Evolutionary conservation across 1,140 invertebrate genomes (phyloP).

Genomic region (Pseudachorutes palmiensis): DNA sequence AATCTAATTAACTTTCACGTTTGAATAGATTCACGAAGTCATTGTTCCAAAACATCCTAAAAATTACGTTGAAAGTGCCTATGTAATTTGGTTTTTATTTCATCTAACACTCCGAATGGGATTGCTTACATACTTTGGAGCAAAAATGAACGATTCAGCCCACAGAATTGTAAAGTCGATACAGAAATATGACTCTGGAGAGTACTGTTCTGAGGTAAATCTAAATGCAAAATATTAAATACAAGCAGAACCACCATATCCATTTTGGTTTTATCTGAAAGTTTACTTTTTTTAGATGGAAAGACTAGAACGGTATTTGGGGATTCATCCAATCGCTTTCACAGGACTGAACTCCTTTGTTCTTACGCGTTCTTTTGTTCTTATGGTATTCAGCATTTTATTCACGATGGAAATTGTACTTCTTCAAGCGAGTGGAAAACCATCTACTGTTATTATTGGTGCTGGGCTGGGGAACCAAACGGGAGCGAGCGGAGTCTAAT

Average conservation of each 20-base stretch:
- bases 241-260: not conserved
- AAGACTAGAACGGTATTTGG: not conserved
- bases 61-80: not conserved
- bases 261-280: not conserved
- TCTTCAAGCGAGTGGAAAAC: not conserved
- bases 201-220: not conserved
- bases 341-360: not conserved
- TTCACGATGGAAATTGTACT: not conserved
- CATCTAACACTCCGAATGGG: not conserved
- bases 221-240: not conserved
- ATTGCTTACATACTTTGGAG: not conserved
- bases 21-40: too few species aligned
- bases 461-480: too few species aligned
- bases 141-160: not conserved
- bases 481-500: too few species aligned
- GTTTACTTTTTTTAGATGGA: slow-evolving; percentile 2
- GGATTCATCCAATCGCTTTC: not conserved
- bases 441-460: not conserved
- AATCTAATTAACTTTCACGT: too few species aligned
- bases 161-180: not conserved
- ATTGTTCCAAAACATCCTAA: not conserved
- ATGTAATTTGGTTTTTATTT: not conserved
- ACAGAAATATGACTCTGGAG: not conserved
- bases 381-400: not conserved
- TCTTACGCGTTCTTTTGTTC: not conserved